Evolutionary conservation across 1,140 invertebrate species (phyloP).

Genomic region (Cephus cinctus): DNA sequence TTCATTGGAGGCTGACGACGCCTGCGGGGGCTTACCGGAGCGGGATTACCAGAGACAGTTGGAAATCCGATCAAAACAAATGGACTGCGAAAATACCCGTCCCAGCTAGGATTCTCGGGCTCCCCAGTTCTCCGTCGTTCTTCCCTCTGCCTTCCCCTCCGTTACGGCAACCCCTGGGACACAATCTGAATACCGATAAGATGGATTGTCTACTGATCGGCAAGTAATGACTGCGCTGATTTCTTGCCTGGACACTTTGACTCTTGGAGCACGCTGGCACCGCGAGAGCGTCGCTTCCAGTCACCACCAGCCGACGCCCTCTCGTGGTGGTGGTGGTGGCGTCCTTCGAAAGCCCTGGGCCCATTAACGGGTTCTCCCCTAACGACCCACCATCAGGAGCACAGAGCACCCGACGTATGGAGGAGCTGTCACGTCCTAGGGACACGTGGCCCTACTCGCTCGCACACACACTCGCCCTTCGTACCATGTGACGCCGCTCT

Average conservation of each 20-base stretch:
- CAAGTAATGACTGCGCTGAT: conserved; percentile 43
- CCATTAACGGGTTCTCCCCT: no score
- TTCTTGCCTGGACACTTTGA: no score
- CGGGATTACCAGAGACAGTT: conserved; percentile 50
- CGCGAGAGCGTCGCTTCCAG: no score
- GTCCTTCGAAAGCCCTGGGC: no score
- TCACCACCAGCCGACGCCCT: no score
- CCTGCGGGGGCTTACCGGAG: conserved; percentile 39
- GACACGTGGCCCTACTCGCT: no score
- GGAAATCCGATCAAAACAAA: conserved; percentile 56
- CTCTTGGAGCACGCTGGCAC: no score
- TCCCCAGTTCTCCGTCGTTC: conserved; percentile 14
- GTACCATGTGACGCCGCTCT: background rate
- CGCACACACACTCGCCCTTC: conserved; percentile 1
- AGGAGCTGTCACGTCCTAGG: no score
- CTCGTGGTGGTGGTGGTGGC: no score
- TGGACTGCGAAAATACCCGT: conserved; percentile 48
- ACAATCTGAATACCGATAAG: conserved; percentile 47
- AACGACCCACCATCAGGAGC: no score
- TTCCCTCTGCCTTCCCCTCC: conserved; percentile 10
- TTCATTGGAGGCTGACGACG: conserved; percentile 48
- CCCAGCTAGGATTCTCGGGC: conserved; percentile 7
- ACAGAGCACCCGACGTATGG: no score
- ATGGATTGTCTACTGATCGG: conserved; percentile 44
- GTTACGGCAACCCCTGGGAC: conserved; percentile 11